Percentiles rank a stretch among this genome's conserved stretches.
phyloP scores from a whole-genome alignment of 2,113 vertebrate genomes.

The Oreochromis spilurus region DNA sequence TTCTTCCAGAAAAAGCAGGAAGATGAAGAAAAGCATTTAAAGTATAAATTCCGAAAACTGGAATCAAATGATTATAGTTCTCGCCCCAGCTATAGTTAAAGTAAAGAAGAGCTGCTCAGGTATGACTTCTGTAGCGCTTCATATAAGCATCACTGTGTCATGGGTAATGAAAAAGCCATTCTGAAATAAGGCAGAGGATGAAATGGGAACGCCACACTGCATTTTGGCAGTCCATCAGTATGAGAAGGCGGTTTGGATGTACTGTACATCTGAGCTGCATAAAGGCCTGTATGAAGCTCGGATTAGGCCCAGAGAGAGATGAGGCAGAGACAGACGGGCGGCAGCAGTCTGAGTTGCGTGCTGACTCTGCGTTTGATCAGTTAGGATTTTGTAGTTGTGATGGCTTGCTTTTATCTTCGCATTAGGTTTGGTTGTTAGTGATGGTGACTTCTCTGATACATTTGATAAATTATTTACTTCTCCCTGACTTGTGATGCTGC shows the following conservation, averaged over 20 bases:
- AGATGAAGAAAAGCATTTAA: neutral
- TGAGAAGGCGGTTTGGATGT: constrained; percentile 25
- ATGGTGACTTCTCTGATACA: constrained; percentile 67
- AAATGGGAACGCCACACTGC: constrained; percentile 24
- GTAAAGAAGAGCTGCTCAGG: constrained; percentile 20
- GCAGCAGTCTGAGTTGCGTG: constrained; percentile 10
- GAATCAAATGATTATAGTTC: constrained; percentile 16
- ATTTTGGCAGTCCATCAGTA: constrained; percentile 48
- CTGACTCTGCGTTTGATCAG: constrained; percentile 55
- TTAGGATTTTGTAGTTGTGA: constrained; percentile 58
- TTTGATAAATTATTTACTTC: constrained; percentile 74
- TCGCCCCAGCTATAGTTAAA: neutral
- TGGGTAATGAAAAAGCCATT: constrained; percentile 42
- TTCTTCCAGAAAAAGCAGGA: neutral
- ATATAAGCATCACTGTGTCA: constrained; percentile 34
- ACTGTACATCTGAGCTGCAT: constrained; percentile 42
- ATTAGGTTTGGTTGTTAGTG: constrained; percentile 68
- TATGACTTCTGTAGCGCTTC: constrained; percentile 24
- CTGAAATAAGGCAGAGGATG: constrained; percentile 18
- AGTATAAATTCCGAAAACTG: neutral
- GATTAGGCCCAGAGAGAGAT: constrained; percentile 43
- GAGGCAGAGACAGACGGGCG: constrained; percentile 31
- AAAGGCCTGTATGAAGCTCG: constrained; percentile 26
- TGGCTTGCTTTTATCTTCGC: constrained; percentile 60
- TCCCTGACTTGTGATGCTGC: constrained; percentile 33